phyloP scores from a whole-genome alignment of 2,113 vertebrate genomes.

The Etia nguti region DNA sequence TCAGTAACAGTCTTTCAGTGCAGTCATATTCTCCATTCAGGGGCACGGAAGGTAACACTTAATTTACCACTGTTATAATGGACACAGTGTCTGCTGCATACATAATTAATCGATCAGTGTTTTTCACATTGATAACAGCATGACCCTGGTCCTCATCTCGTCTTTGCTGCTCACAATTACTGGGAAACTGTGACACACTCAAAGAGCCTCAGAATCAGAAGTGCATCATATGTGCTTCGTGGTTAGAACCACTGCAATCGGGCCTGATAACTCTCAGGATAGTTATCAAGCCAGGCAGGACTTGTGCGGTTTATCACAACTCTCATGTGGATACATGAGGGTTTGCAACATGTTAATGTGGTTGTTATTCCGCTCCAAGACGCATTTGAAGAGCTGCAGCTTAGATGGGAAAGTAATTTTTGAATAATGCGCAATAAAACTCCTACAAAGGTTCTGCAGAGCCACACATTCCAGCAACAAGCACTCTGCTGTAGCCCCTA shows the following conservation, averaged over 20 bases:
- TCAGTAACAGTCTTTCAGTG: background rate
- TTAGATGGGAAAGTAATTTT: background rate
- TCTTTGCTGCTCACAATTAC: constrained; percentile 3
- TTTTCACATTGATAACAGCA: constrained; percentile 38
- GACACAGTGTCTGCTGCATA: constrained; percentile 46
- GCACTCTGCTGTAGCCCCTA: background rate
- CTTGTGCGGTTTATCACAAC: background rate
- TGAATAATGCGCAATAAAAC: background rate
- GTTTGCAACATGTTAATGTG: background rate
- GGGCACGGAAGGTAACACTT: constrained; percentile 32
- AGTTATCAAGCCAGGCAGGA: background rate
- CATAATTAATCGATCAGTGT: constrained; percentile 59
- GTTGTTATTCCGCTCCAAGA: background rate
- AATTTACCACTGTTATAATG: constrained; percentile 51
- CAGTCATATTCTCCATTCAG: background rate
- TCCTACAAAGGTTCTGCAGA: background rate
- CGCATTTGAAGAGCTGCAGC: background rate
- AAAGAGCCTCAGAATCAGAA: background rate
- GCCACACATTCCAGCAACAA: background rate
- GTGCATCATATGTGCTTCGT: background rate
- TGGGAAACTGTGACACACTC: background rate
- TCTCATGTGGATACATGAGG: background rate
- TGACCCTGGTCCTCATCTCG: constrained; percentile 4
- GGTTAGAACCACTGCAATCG: background rate
- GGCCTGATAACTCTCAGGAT: background rate